Conservation (phyloP, 1,140 invertebrate genomes). For the Drosophila subobscura region DNA sequence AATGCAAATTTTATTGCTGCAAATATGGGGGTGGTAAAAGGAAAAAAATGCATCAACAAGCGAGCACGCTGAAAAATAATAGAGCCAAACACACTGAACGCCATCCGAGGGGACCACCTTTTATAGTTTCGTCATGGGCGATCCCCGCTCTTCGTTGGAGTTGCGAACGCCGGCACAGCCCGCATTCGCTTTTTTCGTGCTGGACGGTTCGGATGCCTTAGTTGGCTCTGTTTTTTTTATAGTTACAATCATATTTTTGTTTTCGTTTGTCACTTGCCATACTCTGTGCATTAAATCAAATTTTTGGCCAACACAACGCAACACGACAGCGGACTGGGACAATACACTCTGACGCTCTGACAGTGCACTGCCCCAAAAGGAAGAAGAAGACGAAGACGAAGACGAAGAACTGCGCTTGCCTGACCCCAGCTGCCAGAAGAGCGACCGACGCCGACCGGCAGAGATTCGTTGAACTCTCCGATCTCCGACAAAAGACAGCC, state of each 20-base stretch:
- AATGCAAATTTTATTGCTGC: too few relatives aligned
- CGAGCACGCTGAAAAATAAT: too few relatives aligned
- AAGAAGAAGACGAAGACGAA: neutral
- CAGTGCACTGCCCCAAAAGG: neutral
- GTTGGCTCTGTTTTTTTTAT: neutral
- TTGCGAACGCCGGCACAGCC: conserved; percentile 63
- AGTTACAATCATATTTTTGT: conserved; percentile 14
- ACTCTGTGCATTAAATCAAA: neutral
- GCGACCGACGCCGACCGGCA: too few relatives aligned
- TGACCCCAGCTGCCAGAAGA: neutral
- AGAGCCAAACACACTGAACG: too few relatives aligned
- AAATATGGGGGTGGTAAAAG: too few relatives aligned
- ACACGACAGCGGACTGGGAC: too few relatives aligned
- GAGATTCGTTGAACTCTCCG: conserved; percentile 1
- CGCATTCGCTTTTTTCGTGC: conserved; percentile 72
- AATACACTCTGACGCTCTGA: conserved; percentile 8
- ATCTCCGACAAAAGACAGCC: neutral
- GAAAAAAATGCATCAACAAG: too few relatives aligned
- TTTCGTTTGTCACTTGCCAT: conserved; percentile 8
- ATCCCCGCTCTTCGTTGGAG: conserved; percentile 61
- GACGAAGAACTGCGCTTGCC: neutral
- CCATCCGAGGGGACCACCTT: too few relatives aligned
- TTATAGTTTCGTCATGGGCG: too few relatives aligned
- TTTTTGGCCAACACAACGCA: neutral
- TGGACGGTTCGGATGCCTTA: conserved; percentile 59